Evolutionary conservation across 2,888 invertebrate genomes (phyloP).

Genomic region (Opisthograptis luteolata): DNA sequence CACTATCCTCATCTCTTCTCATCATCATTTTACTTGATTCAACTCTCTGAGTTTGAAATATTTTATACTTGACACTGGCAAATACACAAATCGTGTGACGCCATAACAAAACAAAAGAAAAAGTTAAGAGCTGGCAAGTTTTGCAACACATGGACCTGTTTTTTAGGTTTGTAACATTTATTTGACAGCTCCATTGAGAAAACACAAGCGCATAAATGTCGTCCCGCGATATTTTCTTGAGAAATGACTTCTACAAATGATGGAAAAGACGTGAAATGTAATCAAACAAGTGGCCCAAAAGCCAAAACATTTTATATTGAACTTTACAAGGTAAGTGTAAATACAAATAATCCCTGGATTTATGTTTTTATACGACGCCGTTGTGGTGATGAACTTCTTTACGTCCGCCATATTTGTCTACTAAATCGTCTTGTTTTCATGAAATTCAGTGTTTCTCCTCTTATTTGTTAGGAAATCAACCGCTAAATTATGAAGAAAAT

Average conservation of each 20-base stretch:
- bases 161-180: conserved; percentile 56
- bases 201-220: conserved; percentile 85
- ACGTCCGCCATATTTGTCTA: conserved; percentile 83
- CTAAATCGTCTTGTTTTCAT: conserved; percentile 75
- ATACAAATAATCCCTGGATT: conserved; percentile 51
- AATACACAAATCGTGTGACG: too few relatives aligned
- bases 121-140: too few relatives aligned
- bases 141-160: conserved; percentile 8
- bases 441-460: conserved; percentile 49
- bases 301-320: conserved; percentile 80
- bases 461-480: conserved; percentile 30
- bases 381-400: conserved; percentile 69
- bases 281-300: conserved; percentile 74
- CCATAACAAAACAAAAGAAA: too few relatives aligned
- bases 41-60: too few relatives aligned
- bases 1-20: too few relatives aligned
- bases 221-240: conserved; percentile 83
- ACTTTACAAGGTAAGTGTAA: conserved; percentile 78
- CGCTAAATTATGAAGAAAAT: background rate
- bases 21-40: too few relatives aligned
- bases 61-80: too few relatives aligned
- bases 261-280: conserved; percentile 83
- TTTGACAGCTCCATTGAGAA: conserved; percentile 82
- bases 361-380: conserved; percentile 66
- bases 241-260: conserved; percentile 85